Evolutionary conservation across 2,113 vertebrate genomes (phyloP).

Genomic region (Zeus faber): DNA sequence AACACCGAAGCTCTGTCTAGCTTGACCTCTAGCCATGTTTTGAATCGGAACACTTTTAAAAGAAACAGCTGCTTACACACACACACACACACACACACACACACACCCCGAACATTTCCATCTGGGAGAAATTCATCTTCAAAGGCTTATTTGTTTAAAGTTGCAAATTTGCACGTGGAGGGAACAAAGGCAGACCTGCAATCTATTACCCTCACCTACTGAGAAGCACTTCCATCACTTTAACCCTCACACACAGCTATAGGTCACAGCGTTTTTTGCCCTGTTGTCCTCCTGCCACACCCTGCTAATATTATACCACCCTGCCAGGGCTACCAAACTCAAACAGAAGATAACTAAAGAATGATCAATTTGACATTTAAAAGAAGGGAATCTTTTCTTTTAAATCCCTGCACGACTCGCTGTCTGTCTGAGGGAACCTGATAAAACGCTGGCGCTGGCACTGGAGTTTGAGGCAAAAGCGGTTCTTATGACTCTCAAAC

Average conservation of each 20-base stretch:
- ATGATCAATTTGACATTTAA: no score
- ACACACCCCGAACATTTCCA: slow-evolving; percentile 56
- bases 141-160: slow-evolving; percentile 64
- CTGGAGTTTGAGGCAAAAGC: no score
- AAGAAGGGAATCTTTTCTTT: no score
- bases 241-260: slow-evolving; percentile 21
- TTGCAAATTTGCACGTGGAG: slow-evolving; percentile 57
- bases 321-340: background rate
- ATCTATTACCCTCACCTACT: slow-evolving; percentile 45
- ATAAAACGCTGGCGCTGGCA: no score
- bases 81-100: slow-evolving; percentile 12
- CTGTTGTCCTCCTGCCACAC: background rate
- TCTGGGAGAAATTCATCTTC: slow-evolving; percentile 60
- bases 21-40: slow-evolving; percentile 15
- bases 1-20: slow-evolving; percentile 11
- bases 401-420: no score
- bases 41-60: slow-evolving; percentile 44
- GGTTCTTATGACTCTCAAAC: no score
- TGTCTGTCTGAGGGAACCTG: no score
- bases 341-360: no score
- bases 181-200: slow-evolving; percentile 51
- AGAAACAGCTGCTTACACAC: slow-evolving; percentile 41
- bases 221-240: slow-evolving; percentile 34
- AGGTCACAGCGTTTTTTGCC: slow-evolving; percentile 22
- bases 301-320: background rate